These are phyloP conservation scores for Meliscaeva auricollis DNA, from an alignment of 2,888 invertebrate genomes.

Conservation along the genomic window DNA sequence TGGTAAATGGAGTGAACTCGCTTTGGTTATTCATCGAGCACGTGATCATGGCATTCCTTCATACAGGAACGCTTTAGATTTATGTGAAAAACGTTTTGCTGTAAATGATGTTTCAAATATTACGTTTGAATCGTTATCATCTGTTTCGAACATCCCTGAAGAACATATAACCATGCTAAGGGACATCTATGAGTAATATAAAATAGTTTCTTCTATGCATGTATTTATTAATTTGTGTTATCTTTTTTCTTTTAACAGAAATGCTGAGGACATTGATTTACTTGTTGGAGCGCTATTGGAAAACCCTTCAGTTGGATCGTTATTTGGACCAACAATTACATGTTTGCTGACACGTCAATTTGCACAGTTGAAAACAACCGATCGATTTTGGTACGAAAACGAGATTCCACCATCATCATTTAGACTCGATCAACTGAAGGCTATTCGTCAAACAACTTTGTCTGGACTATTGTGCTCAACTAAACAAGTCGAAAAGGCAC, in stretches of 20 bases:
- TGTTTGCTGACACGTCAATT: constrained; percentile 94
- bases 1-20: constrained; percentile 85
- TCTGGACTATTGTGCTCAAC: constrained; percentile 92
- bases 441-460: constrained; percentile 91
- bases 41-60: constrained; percentile 93
- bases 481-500: constrained; percentile 89
- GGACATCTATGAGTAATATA: constrained; percentile 87
- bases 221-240: background rate
- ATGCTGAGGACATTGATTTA: constrained; percentile 92
- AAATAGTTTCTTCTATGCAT: background rate
- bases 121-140: constrained; percentile 80
- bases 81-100: constrained; percentile 85
- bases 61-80: constrained; percentile 88
- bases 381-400: constrained; percentile 98
- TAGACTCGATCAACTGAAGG: constrained; percentile 90
- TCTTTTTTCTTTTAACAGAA: constrained; percentile 82
- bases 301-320: constrained; percentile 90
- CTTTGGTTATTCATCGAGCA: constrained; percentile 86
- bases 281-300: constrained; percentile 94
- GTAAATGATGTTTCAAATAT: constrained; percentile 78
- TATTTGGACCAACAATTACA: constrained; percentile 95
- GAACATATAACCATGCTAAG: constrained; percentile 87
- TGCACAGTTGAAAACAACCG: constrained; percentile 91
- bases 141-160: constrained; percentile 81
- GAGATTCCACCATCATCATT: constrained; percentile 95